Percentiles rank a stretch among this genome's conserved stretches.
These are phyloP conservation scores for Danio choprae DNA, from an alignment of 2,797 vertebrate genomes.

Conservation along the genomic window DNA sequence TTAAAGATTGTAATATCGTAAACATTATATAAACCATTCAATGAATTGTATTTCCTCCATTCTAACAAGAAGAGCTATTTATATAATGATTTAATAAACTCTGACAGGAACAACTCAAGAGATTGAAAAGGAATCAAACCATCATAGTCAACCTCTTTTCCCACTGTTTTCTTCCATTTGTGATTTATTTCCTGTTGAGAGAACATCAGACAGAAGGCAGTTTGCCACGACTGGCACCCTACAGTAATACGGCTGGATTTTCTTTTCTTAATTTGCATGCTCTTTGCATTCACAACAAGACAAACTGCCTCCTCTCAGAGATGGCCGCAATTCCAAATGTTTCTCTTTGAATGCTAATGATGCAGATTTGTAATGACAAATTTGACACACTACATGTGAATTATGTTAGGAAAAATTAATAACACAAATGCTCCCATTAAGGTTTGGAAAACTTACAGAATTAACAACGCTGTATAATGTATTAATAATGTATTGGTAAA, in stretches of 20 bases:
- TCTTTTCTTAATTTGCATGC: constrained; percentile 34
- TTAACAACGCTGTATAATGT: no score
- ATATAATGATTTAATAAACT: constrained; percentile 3
- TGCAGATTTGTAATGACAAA: not conserved
- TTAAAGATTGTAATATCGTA: not conserved
- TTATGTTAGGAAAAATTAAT: not conserved
- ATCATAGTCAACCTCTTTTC: not conserved
- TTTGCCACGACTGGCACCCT: constrained; percentile 34
- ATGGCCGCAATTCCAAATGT: constrained; percentile 4
- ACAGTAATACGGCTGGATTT: constrained; percentile 28
- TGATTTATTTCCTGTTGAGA: constrained; percentile 39
- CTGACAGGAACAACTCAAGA: constrained; percentile 14
- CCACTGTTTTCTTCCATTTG: constrained; percentile 27
- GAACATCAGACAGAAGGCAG: constrained; percentile 41
- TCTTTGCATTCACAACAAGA: constrained; percentile 25
- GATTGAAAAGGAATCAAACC: not conserved
- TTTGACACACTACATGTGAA: not conserved
- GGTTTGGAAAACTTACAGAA: not conserved
- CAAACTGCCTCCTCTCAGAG: constrained; percentile 2
- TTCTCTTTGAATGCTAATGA: constrained; percentile 15
- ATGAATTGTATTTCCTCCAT: not conserved
- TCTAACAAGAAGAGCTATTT: not conserved
- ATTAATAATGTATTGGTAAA: no score
- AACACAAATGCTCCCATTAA: not conserved
- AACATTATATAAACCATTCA: not conserved